These are phyloP conservation scores for Drosophila tropicalis DNA, from an alignment of 1,140 invertebrate genomes.

Conservation along the genomic window DNA sequence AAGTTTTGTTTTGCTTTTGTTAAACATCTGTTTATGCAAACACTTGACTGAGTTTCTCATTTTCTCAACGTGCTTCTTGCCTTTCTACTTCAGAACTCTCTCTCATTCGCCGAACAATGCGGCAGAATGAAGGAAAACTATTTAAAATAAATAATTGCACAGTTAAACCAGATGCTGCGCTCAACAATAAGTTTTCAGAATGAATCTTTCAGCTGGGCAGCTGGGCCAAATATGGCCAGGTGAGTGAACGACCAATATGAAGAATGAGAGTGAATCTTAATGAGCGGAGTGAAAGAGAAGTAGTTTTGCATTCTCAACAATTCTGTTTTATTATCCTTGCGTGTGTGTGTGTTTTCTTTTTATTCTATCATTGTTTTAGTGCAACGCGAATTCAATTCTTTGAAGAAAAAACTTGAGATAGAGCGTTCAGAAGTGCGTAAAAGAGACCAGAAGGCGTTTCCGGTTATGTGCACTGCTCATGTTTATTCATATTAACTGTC, in stretches of 20 bases:
- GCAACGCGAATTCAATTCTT: conserved; percentile 56
- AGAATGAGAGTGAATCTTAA: not conserved
- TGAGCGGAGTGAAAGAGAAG: not conserved
- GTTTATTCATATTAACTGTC: conserved; percentile 57
- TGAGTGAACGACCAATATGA: not conserved
- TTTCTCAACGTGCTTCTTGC: conserved; percentile 7
- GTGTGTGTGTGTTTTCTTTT: not conserved
- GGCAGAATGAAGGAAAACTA: conserved; percentile 42
- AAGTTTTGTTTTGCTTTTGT: conserved; percentile 1
- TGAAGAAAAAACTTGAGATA: not conserved
- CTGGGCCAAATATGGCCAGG: conserved; percentile 8
- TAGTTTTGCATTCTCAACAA: conserved; percentile 1
- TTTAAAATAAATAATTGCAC: conserved; percentile 63
- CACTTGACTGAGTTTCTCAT: conserved; percentile 25
- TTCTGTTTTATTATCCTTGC: not conserved
- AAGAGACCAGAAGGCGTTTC: not conserved
- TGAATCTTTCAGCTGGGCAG: conserved; percentile 19
- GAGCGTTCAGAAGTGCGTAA: not conserved
- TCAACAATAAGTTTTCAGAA: conserved; percentile 15
- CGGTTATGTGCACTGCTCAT: conserved; percentile 41
- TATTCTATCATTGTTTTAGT: not conserved
- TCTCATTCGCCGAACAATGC: not conserved
- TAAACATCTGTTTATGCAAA: conserved; percentile 20
- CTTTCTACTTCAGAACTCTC: not conserved
- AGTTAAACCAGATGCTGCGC: conserved; percentile 49